These are phyloP conservation scores for Neoaliturus tenellus DNA, from an alignment of 2,888 invertebrate species.

Conservation along the genomic window DNA sequence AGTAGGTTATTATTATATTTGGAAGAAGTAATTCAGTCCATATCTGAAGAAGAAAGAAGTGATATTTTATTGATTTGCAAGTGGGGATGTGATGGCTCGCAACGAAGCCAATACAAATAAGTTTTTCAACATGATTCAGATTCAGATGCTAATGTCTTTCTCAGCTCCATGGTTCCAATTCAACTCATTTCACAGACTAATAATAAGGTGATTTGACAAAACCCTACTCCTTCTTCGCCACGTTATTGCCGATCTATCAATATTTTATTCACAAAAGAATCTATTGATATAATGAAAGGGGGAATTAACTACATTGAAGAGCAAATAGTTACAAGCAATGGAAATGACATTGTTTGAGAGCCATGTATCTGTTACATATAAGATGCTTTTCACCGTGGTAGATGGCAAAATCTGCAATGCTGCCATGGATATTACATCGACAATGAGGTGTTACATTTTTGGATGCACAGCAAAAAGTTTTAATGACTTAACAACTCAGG, in stretches of 20 bases:
- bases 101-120: slow-evolving; percentile 65
- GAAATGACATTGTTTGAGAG: background rate
- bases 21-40: no score
- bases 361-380: background rate
- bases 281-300: slow-evolving; percentile 66
- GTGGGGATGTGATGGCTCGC: slow-evolving; percentile 68
- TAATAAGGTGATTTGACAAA: slow-evolving; percentile 66
- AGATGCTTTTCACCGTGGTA: slow-evolving; percentile 47
- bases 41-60: slow-evolving; percentile 58
- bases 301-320: slow-evolving; percentile 55
- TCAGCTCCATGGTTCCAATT: slow-evolving; percentile 65
- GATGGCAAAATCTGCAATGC: slow-evolving; percentile 60
- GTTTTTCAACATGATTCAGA: slow-evolving; percentile 59
- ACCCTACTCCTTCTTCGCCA: slow-evolving; percentile 67
- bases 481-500: slow-evolving; percentile 6
- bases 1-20: no score
- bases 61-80: slow-evolving; percentile 63
- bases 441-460: slow-evolving; percentile 44
- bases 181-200: slow-evolving; percentile 60
- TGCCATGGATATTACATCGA: slow-evolving; percentile 12
- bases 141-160: slow-evolving; percentile 68
- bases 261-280: slow-evolving; percentile 65
- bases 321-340: background rate
- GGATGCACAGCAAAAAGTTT: background rate
- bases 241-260: slow-evolving; percentile 68